Percentiles rank a stretch among this genome's conserved stretches.
These are phyloP conservation scores for Bradysia coprophila DNA, from an alignment of 1,140 invertebrate genomes.

Conservation along the genomic window DNA sequence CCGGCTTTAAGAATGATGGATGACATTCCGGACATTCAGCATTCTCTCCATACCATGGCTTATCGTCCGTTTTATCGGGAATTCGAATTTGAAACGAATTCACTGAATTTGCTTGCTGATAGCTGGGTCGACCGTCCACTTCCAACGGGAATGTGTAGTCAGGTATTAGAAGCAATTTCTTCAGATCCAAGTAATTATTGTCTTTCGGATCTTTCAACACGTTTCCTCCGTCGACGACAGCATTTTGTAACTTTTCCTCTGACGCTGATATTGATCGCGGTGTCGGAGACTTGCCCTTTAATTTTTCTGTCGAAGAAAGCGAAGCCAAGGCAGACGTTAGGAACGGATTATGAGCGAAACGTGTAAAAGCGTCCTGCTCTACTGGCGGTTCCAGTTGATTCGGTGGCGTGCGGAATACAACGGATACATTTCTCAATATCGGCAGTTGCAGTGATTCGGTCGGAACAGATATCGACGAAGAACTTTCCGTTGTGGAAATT, in stretches of 20 bases:
- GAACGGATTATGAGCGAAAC: conserved; percentile 2
- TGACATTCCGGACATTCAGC: conserved; percentile 35
- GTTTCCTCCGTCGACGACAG: conserved; percentile 5
- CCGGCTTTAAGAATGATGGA: conserved; percentile 33
- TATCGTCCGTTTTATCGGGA: conserved; percentile 14
- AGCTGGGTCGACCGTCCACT: conserved; percentile 27
- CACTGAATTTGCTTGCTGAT: conserved; percentile 28
- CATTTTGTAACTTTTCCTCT: conserved; percentile 7
- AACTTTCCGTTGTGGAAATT: conserved; percentile 9
- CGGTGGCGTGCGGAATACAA: conserved; percentile 9
- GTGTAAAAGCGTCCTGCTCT: conserved; percentile 4
- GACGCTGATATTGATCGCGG: conserved; percentile 16
- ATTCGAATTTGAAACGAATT: conserved; percentile 35
- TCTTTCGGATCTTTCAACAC: conserved; percentile 4
- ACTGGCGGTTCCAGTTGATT: neutral
- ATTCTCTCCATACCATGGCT: conserved; percentile 34
- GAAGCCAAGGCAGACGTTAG: conserved; percentile 1
- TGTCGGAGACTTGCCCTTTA: conserved; percentile 9
- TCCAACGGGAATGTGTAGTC: conserved; percentile 34
- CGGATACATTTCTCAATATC: neutral
- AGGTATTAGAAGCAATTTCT: conserved; percentile 25
- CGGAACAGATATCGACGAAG: conserved; percentile 12
- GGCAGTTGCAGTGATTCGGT: neutral
- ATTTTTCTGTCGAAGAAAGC: conserved; percentile 6
- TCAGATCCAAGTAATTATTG: conserved; percentile 14